Percentiles rank a stretch among this genome's conserved stretches.
phyloP scores from a whole-genome alignment of 2,797 vertebrate genomes.

The Myiotriccus ornatus region DNA sequence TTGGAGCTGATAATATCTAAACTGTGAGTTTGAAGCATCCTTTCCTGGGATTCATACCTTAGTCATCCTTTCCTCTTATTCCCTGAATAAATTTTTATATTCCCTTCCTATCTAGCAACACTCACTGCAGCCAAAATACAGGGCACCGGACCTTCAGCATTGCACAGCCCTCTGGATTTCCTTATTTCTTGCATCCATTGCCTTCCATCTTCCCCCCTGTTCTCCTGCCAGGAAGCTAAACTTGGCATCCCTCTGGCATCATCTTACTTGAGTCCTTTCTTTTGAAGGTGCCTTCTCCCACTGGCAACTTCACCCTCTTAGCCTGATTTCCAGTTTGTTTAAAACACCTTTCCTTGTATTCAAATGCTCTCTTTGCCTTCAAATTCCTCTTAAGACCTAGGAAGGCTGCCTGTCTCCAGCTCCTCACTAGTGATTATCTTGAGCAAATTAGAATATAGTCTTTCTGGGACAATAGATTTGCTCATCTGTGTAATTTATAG shows the following conservation, averaged over 20 bases:
- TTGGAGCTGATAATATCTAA: not conserved
- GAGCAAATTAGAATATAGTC: no score
- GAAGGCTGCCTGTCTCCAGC: not conserved
- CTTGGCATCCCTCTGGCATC: not conserved
- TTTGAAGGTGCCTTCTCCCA: not conserved
- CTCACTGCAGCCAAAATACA: not conserved
- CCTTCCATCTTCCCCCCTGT: not conserved
- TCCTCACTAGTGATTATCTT: not conserved
- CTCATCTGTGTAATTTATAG: not conserved
- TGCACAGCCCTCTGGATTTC: not conserved
- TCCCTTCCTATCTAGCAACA: not conserved
- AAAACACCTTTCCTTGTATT: not conserved
- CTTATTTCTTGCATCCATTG: not conserved
- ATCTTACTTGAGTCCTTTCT: not conserved
- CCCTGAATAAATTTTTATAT: not conserved
- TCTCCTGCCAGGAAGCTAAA: not conserved
- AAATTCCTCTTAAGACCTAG: not conserved
- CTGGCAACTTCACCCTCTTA: not conserved
- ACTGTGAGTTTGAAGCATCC: not conserved
- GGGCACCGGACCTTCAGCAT: fast-evolving
- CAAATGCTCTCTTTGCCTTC: not conserved
- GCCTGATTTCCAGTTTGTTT: not conserved
- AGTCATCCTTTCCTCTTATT: not conserved
- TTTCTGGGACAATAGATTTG: not conserved
- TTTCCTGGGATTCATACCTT: not conserved